Conservation (phyloP, 2,113 vertebrate genomes). For the Heloderma charlesbogerti region DNA sequence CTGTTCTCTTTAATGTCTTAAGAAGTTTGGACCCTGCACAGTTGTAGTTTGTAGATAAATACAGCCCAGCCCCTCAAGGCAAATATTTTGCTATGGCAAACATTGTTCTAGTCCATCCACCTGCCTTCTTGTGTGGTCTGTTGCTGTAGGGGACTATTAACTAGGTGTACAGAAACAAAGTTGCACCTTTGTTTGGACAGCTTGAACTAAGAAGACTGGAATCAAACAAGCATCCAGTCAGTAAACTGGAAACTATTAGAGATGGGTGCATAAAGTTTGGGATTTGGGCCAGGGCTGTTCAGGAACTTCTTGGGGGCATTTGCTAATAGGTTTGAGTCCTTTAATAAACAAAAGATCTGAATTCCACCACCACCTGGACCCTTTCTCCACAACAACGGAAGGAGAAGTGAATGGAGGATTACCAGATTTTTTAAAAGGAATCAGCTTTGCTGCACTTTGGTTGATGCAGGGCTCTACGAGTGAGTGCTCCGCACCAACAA, state of each 20-base stretch:
- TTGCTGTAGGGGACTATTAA: background rate
- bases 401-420: too few species aligned
- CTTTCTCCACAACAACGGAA: too few species aligned
- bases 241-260: background rate
- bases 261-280: background rate
- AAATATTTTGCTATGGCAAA: background rate
- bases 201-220: background rate
- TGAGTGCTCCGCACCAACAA: too few species aligned
- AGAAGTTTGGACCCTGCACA: background rate
- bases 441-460: too few species aligned
- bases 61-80: background rate
- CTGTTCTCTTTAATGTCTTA: background rate
- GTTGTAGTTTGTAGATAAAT: background rate
- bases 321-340: background rate
- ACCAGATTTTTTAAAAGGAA: too few species aligned
- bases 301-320: background rate
- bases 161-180: background rate
- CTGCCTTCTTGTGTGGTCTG: background rate
- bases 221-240: background rate
- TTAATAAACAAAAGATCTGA: background rate
- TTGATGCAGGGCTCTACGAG: too few species aligned
- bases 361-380: too few species aligned
- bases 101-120: background rate
- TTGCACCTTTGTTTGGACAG: conserved; percentile 43
- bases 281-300: background rate